Percentiles rank a stretch among this genome's conserved stretches.
Evolutionary conservation across 2,113 vertebrate species (phyloP).

Genomic region (Rissa tridactyla): DNA sequence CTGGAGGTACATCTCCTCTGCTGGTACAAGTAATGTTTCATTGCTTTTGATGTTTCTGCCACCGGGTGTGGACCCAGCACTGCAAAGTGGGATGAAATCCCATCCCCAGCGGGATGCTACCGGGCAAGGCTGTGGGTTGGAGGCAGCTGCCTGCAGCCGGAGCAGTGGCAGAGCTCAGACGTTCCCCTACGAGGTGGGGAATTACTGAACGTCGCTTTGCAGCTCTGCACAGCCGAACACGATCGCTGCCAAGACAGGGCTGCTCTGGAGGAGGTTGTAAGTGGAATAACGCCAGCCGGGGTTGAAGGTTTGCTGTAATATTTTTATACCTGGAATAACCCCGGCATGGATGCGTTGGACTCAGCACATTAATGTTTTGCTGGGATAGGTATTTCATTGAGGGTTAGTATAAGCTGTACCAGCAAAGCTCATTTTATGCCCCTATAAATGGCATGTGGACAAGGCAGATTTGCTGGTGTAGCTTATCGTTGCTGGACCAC

Average conservation of each 20-base stretch:
- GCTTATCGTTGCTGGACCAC: background rate
- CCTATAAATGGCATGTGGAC: background rate
- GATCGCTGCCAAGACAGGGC: accelerated
- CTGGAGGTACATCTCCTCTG: background rate
- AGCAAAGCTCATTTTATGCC: conserved; percentile 43
- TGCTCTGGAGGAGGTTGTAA: background rate
- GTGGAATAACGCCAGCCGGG: accelerated
- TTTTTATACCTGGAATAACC: background rate
- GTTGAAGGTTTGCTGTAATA: background rate
- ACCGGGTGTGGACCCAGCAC: background rate
- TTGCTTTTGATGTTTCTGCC: background rate
- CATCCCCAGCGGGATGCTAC: background rate
- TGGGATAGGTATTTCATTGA: background rate
- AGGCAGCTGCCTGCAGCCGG: background rate
- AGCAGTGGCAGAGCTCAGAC: background rate
- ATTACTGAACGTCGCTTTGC: too few relatives aligned
- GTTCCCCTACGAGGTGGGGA: accelerated
- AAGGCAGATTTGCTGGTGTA: background rate
- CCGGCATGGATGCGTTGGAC: background rate
- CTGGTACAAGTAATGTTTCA: background rate
- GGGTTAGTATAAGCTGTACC: background rate
- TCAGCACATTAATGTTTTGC: conserved; percentile 24
- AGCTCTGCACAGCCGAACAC: background rate
- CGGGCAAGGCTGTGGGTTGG: background rate
- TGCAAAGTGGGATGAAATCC: background rate